A percentile compares a stretch with the other conserved stretches of the same genome.
These are phyloP conservation scores for Caloenas nicobarica DNA, from an alignment of 2,113 vertebrate species.

Conservation along the genomic window DNA sequence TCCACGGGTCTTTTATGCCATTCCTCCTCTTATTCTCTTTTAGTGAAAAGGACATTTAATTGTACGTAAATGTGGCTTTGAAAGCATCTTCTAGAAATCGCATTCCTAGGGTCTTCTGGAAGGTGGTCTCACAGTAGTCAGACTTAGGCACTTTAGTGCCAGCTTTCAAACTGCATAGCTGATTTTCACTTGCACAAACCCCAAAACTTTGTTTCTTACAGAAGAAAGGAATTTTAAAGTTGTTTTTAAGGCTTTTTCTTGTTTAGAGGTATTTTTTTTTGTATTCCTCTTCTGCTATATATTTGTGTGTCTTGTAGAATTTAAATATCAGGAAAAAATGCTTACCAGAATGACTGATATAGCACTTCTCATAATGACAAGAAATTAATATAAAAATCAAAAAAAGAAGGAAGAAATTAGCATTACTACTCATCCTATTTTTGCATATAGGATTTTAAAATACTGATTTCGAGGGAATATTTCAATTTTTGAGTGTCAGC, in stretches of 20 bases:
- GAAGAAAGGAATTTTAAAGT: neutral
- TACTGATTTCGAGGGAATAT: neutral
- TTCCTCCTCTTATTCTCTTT: too few species aligned
- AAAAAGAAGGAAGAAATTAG: neutral
- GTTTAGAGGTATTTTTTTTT: neutral
- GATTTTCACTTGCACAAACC: neutral
- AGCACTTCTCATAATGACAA: neutral
- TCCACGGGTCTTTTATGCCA: too few species aligned
- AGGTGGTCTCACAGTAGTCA: too few species aligned
- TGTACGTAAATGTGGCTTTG: too few species aligned
- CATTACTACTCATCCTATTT: neutral
- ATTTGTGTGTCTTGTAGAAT: neutral
- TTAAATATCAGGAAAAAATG: neutral
- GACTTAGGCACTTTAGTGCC: too few species aligned
- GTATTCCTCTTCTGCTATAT: neutral
- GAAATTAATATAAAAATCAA: neutral
- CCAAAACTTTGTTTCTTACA: neutral
- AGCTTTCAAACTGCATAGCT: neutral
- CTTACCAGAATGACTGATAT: neutral
- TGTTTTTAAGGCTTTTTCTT: neutral
- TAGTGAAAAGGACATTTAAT: too few species aligned
- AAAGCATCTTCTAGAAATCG: too few species aligned
- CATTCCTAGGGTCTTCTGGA: too few species aligned
- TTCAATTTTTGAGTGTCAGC: neutral
- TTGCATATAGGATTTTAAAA: neutral